Percentiles rank a stretch among this genome's conserved stretches.
Evolutionary conservation across 2,797 vertebrate species (phyloP).

Genomic region (Eremophila alpestris): DNA sequence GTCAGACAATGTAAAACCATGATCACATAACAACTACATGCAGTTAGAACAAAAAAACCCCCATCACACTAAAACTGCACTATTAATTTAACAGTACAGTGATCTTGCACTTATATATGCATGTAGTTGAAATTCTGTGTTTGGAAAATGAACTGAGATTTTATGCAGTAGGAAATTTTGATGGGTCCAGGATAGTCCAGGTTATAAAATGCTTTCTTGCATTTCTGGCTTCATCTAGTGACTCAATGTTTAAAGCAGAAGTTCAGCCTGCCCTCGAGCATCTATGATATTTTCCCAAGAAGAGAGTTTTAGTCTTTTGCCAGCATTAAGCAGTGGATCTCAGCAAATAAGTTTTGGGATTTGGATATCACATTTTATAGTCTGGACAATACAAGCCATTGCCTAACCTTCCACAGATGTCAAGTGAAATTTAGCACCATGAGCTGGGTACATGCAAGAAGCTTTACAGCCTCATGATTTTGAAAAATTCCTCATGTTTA

Average conservation of each 20-base stretch:
- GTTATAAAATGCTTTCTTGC: neutral
- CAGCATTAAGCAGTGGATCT: neutral
- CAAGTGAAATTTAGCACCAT: neutral
- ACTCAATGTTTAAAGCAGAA: neutral
- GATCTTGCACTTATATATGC: neutral
- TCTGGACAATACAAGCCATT: neutral
- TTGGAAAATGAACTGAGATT: neutral
- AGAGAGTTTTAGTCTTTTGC: neutral
- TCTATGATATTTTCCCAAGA: neutral
- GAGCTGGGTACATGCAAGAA: neutral
- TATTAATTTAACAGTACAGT: neutral
- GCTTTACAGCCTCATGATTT: neutral
- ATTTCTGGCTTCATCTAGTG: conserved; percentile 43
- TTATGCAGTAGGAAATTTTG: neutral
- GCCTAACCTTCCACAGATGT: neutral
- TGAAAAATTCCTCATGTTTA: neutral
- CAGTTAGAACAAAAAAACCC: neutral
- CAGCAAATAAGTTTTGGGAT: neutral
- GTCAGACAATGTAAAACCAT: neutral
- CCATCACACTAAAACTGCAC: neutral
- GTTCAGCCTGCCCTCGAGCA: neutral
- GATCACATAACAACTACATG: neutral
- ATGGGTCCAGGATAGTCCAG: neutral
- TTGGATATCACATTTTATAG: neutral
- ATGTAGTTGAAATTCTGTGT: neutral